Evolutionary conservation across 2,888 invertebrate genomes (phyloP).

Genomic region (Drosophila cracens): DNA sequence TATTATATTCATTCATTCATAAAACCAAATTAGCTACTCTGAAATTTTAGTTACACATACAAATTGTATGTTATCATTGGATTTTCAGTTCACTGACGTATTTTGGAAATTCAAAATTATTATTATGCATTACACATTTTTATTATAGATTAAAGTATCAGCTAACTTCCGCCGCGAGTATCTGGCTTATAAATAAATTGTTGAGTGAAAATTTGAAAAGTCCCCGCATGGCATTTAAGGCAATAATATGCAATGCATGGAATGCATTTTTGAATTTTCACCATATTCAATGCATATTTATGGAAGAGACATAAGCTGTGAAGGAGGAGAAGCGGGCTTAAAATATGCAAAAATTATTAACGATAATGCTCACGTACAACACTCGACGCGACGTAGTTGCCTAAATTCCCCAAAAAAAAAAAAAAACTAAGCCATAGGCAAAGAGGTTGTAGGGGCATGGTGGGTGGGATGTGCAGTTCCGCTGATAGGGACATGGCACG

Average conservation of each 20-base stretch:
- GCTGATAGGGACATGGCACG: constrained; percentile 74
- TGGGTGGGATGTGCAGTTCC: constrained; percentile 26
- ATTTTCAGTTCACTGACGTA: background rate
- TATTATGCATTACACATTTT: background rate
- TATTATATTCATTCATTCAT: background rate
- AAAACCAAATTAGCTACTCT: background rate
- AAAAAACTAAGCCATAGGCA: constrained; percentile 28
- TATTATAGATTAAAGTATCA: constrained; percentile 8
- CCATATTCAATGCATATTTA: constrained; percentile 47
- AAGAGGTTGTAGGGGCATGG: background rate
- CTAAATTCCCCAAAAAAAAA: constrained; percentile 46
- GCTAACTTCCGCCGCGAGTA: constrained; percentile 18
- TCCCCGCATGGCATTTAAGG: constrained; percentile 26
- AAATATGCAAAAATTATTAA: constrained; percentile 82
- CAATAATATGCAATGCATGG: constrained; percentile 55
- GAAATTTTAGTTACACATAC: background rate
- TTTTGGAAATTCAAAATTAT: constrained; percentile 5
- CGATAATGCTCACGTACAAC: constrained; percentile 82
- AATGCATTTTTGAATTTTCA: constrained; percentile 62
- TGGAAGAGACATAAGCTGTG: background rate
- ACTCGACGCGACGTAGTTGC: constrained; percentile 59
- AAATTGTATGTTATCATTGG: background rate
- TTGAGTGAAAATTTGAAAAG: constrained; percentile 12
- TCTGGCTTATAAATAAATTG: constrained; percentile 14
- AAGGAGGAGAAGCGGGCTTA: constrained; percentile 12